These are phyloP conservation scores for Rallus limicola DNA, from an alignment of 2,113 vertebrate species.

Conservation along the genomic window DNA sequence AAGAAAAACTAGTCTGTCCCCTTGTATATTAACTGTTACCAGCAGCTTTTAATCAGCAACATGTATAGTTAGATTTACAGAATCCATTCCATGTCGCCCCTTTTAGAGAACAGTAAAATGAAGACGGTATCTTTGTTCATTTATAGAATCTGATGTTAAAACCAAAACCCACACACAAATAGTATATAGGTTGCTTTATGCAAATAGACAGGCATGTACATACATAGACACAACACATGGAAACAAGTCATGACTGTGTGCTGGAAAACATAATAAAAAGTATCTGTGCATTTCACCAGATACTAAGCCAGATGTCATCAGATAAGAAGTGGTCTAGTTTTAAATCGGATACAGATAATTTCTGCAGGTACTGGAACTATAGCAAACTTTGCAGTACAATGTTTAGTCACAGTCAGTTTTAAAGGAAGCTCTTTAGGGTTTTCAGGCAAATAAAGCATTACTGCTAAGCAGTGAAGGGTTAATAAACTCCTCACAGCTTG, in stretches of 20 bases:
- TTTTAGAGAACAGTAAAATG: slow-evolving; percentile 69
- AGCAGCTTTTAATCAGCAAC: slow-evolving; percentile 76
- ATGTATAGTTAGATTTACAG: slow-evolving; percentile 69
- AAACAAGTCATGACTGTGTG: slow-evolving; percentile 45
- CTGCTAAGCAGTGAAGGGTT: neutral
- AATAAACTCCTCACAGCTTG: neutral
- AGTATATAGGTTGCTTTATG: slow-evolving; percentile 50
- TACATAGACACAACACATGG: slow-evolving; percentile 51
- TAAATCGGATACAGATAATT: slow-evolving; percentile 25
- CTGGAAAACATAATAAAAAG: slow-evolving; percentile 2
- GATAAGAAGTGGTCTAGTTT: slow-evolving; percentile 37
- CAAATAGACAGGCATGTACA: slow-evolving; percentile 36
- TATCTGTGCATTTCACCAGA: neutral
- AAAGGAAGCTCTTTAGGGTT: neutral
- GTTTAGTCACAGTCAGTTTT: neutral
- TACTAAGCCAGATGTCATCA: slow-evolving; percentile 12
- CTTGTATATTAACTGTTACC: slow-evolving; percentile 60
- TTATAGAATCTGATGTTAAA: slow-evolving; percentile 71
- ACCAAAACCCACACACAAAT: slow-evolving; percentile 31
- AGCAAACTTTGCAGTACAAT: neutral
- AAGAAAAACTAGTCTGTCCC: slow-evolving; percentile 24
- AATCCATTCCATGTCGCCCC: slow-evolving; percentile 65
- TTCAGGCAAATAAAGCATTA: neutral
- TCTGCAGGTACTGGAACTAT: neutral
- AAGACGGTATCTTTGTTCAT: slow-evolving; percentile 69